These are phyloP conservation scores for Dendropsophus ebraccatus DNA, from an alignment of 2,113 vertebrate species.

Conservation along the genomic window DNA sequence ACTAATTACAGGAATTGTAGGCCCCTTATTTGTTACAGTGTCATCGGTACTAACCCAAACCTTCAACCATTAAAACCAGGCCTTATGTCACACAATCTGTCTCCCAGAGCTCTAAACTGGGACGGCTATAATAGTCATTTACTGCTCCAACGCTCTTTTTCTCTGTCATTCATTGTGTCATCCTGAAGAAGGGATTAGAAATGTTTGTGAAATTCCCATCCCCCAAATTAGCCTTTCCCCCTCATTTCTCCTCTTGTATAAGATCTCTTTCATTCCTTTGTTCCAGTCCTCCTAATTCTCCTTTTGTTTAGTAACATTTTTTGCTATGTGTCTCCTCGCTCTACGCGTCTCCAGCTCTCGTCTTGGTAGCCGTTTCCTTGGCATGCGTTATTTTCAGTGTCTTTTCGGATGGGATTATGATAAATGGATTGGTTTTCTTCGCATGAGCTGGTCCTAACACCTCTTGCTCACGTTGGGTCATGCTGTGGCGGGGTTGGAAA, in stretches of 20 bases:
- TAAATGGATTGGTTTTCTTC: constrained; percentile 75
- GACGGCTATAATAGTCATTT: background rate
- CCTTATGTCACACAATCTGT: constrained; percentile 2
- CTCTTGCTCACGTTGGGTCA: constrained; percentile 65
- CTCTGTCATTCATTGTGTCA: background rate
- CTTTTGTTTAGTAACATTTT: constrained; percentile 40
- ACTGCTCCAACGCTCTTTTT: constrained; percentile 12
- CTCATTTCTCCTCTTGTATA: background rate
- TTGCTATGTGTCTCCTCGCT: constrained; percentile 26
- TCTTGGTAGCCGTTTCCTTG: constrained; percentile 41
- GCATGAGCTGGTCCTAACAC: constrained; percentile 66
- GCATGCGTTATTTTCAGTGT: constrained; percentile 78
- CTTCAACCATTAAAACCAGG: background rate
- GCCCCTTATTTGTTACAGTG: background rate
- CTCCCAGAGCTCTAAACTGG: background rate
- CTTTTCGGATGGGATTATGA: constrained; percentile 77
- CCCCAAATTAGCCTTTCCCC: constrained; percentile 10
- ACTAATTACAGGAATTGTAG: background rate
- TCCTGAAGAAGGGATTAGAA: constrained; percentile 5
- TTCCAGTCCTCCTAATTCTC: constrained; percentile 9
- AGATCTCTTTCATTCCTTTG: constrained; percentile 30
- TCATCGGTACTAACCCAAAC: constrained; percentile 4
- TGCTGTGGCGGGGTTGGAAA: constrained; percentile 61
- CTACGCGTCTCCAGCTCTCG: constrained; percentile 35
- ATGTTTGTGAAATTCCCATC: background rate